These are phyloP conservation scores for Andricus grossulariae DNA, from an alignment of 1,140 invertebrate genomes.

Conservation along the genomic window DNA sequence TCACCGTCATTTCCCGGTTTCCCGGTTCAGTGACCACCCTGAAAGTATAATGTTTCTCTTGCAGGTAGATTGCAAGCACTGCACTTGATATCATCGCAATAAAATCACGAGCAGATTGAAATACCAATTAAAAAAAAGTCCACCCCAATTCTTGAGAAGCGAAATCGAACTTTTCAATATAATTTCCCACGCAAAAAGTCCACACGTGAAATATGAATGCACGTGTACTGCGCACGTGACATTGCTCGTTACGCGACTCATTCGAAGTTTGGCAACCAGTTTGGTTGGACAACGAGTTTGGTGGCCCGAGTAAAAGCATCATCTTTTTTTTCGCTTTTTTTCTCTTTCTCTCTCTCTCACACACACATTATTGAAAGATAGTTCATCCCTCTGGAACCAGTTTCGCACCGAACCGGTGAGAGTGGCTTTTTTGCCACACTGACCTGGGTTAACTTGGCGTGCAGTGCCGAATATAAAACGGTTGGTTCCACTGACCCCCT, in stretches of 20 bases:
- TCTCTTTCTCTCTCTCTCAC: neutral
- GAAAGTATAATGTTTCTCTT: too few relatives aligned
- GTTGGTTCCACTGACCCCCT: constrained; percentile 62
- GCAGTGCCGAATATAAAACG: constrained; percentile 72
- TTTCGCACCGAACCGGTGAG: constrained; percentile 56
- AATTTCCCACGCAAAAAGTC: constrained; percentile 1
- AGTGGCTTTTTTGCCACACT: constrained; percentile 67
- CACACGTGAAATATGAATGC: constrained; percentile 31
- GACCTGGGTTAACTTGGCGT: constrained; percentile 72
- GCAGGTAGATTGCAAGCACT: too few relatives aligned
- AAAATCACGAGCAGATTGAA: too few relatives aligned
- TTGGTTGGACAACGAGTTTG: too few relatives aligned
- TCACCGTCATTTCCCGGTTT: too few relatives aligned
- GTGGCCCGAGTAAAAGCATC: neutral
- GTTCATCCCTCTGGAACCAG: constrained; percentile 42
- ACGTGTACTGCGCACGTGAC: constrained; percentile 40
- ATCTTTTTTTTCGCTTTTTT: neutral
- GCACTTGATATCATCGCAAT: too few relatives aligned
- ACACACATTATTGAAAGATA: constrained; percentile 23
- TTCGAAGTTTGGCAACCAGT: constrained; percentile 57
- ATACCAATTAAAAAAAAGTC: too few relatives aligned
- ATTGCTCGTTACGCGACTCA: constrained; percentile 45
- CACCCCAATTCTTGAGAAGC: too few relatives aligned
- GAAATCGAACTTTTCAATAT: neutral
- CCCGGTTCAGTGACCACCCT: too few relatives aligned